Evolutionary conservation across 1,140 invertebrate genomes (phyloP), one percentile per base, ranked within the genome.

Genomic region (Eueides isabella): DNA sequence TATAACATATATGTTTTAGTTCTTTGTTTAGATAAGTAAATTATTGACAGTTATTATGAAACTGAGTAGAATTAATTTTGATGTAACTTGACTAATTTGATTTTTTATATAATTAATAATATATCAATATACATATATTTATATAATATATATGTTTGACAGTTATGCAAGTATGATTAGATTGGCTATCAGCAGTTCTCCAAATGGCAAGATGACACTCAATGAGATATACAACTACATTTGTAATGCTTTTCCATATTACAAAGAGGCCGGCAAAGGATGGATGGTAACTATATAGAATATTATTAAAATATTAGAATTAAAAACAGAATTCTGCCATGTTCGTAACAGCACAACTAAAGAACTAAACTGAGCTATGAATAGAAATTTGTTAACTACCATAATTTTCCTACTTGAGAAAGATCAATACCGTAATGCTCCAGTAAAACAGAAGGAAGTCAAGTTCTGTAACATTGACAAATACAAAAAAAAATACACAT

Each of bases 191-290:
- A 96, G 95, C 87, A 96, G 95, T 91, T 95, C 95, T 19, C 90
- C 94, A 64, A 95, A 95, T 78, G 95, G 95, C 68, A 96, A 96
- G 89, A 96, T 97, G 94, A 97, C 96, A 2, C 89, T 97, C 19
- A 96, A 96, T 62, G 95, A 96, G 84, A 97, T 97, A 65, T 97
- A 97, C 82, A 95, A 95, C 85, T 97, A 96, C 94, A 96, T 97
- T 65, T 95, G 95, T 63, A 96, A 96, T 72, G 96, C 96, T 78
- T 97, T 96, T 86, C 94, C 95, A 70, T 97, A 96, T 83, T 96
- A 96, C 84, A 94, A 95, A 86, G 95, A 95, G 80, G 95, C 95
- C 41, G 95, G 95, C 11, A 95, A 95, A 79, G 96, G 96, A 16
- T 96, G 96, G 96, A 96, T 96, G 94, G 96, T 96, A 91, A 92